Evolutionary conservation across 1,140 invertebrate species (phyloP).

Genomic region (Heliconius hewitsoni): DNA sequence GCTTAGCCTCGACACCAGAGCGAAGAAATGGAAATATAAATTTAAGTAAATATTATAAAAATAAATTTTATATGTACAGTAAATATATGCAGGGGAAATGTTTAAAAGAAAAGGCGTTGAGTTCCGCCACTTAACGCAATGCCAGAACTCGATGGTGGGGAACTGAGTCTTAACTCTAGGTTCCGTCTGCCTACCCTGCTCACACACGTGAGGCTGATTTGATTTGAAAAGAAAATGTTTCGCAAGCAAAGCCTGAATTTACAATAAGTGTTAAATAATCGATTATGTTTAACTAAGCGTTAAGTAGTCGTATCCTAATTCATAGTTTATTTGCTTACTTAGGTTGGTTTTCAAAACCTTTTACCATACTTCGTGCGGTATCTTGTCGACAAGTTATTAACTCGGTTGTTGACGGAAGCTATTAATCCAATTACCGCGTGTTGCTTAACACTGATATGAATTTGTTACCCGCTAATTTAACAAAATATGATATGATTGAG

Average conservation of each 20-base stretch:
- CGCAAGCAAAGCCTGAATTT: neutral
- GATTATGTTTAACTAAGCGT: slow-evolving; percentile 15
- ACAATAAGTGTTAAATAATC: neutral
- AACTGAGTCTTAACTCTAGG: too few relatives aligned
- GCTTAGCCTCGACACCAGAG: too few relatives aligned
- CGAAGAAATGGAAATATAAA: too few relatives aligned
- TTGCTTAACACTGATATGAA: slow-evolving; percentile 36
- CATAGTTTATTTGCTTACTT: slow-evolving; percentile 5
- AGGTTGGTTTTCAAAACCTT: neutral
- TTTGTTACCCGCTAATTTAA: neutral
- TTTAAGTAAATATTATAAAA: too few relatives aligned
- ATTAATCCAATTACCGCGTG: slow-evolving; percentile 37
- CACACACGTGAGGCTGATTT: too few relatives aligned
- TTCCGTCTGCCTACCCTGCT: too few relatives aligned
- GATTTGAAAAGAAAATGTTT: neutral
- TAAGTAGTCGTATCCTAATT: slow-evolving; percentile 6
- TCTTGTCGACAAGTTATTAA: slow-evolving; percentile 19
- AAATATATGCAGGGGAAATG: too few relatives aligned
- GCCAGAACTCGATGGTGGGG: too few relatives aligned
- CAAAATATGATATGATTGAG: neutral
- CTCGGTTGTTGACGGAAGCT: slow-evolving; percentile 34
- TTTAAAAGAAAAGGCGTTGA: too few relatives aligned
- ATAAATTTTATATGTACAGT: neutral
- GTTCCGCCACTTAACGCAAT: too few relatives aligned
- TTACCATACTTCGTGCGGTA: slow-evolving; percentile 13